These are phyloP conservation scores for Anneissia japonica DNA, from an alignment of 35 echinoderm and acorn worm genomes.

Conservation along the genomic window DNA sequence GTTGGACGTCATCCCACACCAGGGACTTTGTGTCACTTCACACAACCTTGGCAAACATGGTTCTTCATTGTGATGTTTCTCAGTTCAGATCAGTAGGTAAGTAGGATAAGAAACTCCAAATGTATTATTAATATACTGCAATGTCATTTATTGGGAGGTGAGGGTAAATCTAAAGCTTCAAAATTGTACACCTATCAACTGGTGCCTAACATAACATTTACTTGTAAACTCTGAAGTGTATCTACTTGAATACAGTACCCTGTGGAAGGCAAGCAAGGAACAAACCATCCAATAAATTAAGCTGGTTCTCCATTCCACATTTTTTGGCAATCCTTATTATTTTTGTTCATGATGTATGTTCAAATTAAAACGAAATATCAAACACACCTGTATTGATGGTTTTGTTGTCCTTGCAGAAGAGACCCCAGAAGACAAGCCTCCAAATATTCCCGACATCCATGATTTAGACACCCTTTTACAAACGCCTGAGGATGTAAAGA, in stretches of 20 bases:
- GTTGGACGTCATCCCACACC: constrained; percentile 90
- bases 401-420: background rate
- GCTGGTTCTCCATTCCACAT: background rate
- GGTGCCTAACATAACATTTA: too few relatives aligned
- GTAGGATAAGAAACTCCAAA: constrained; percentile 6
- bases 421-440: background rate
- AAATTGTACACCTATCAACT: too few relatives aligned
- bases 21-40: constrained; percentile 82
- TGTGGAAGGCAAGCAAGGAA: too few relatives aligned
- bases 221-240: too few relatives aligned
- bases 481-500: constrained; percentile 60
- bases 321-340: background rate
- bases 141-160: background rate
- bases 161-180: background rate
- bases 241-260: too few relatives aligned
- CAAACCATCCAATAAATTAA: too few relatives aligned
- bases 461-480: constrained; percentile 12
- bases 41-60: constrained; percentile 67
- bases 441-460: background rate
- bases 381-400: background rate
- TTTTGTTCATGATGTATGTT: too few relatives aligned
- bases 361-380: too few relatives aligned
- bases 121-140: background rate
- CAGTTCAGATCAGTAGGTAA: constrained; percentile 60
- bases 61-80: constrained; percentile 68